Percentiles rank a stretch among this genome's conserved stretches.
Evolutionary conservation across 2,797 vertebrate genomes (phyloP).

Genomic region (Xerus rutilus): DNA sequence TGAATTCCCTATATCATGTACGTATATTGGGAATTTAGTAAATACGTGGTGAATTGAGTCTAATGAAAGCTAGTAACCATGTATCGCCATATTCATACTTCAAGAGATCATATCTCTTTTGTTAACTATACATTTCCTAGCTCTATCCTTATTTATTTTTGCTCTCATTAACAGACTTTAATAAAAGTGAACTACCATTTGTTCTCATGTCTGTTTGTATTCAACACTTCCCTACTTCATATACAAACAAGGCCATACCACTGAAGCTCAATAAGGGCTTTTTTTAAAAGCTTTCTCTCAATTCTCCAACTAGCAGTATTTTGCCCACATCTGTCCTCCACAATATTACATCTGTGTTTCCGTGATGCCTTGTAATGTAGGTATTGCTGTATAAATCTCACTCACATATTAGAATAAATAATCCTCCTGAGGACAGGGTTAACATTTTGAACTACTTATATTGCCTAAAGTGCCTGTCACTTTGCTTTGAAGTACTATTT

Average conservation of each 20-base stretch:
- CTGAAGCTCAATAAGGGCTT: neutral
- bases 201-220: neutral
- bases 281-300: neutral
- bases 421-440: neutral
- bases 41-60: neutral
- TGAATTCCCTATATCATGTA: neutral
- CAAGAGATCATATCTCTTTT: neutral
- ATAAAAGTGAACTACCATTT: neutral
- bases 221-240: neutral
- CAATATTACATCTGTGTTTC: neutral
- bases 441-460: neutral
- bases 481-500: conserved; percentile 25
- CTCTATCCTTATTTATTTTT: neutral
- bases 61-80: conserved; percentile 2
- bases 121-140: neutral
- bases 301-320: neutral
- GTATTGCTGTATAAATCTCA: neutral
- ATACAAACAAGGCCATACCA: neutral
- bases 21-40: neutral
- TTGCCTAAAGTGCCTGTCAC: neutral
- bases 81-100: neutral
- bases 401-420: neutral
- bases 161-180: neutral
- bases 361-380: neutral
- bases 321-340: neutral